Evolutionary conservation across 1,140 invertebrate genomes (phyloP), one percentile per base, ranked within the genome.

Genomic region (Magallana angulata): DNA sequence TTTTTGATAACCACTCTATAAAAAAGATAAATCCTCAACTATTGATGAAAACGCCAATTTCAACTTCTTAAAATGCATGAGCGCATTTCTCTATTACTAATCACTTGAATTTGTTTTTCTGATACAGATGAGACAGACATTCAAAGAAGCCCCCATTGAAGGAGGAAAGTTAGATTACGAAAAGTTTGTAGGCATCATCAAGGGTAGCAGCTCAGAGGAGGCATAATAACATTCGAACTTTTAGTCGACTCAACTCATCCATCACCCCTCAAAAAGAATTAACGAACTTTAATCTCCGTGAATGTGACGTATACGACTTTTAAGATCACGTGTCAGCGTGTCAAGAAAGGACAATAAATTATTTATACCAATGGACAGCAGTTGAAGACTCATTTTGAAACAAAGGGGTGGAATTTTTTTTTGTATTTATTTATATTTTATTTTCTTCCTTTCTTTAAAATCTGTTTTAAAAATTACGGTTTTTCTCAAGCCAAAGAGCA

Each of bases 81-180:
- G 36, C 36, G 36, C 36, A 48, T 48, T 48, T 48, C 2, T 48
- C 5, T 48, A 48, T 48, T 48, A 48, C 36, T 48, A 48, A 48
- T 48, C 36, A 48, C 36, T 48, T 48, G 5, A 48, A 48, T 48
- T 48, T 76, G 68, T 12, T 12, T 76, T 76, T 36, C 24, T 90
- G 36, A 48, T 88, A 48, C 90, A 95, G 95, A 97, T 98, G 92
- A 97, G 98, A 95, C 98, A 99, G 94, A 98, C 98, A 71, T 99
- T 97, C 95, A 98, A 99, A 95, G 97, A 98, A 95, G 98, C 99
- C 96, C 97, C 98, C 57, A 98, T 99, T 93, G 98, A 98, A 95
- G 97, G 97, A 94, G 97, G 98, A 93, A 97, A 97, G 95, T 98
- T 99, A 93, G 98, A 99, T 96, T 98, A 98, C 94, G 96, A 95